Evolutionary conservation across 1,140 invertebrate species (phyloP).

Genomic region (Monochamus saltuarius): DNA sequence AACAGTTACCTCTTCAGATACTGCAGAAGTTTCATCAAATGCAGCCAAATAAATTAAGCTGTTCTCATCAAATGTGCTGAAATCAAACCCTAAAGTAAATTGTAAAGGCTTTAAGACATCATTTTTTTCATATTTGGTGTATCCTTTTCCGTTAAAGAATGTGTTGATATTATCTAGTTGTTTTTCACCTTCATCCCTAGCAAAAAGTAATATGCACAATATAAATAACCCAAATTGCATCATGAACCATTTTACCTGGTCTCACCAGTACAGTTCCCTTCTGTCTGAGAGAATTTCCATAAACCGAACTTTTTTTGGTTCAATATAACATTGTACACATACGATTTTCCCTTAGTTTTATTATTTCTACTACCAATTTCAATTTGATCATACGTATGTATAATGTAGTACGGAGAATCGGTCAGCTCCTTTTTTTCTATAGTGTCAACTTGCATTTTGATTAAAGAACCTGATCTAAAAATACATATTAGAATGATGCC

Average conservation of each 20-base stretch:
- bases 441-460: slow-evolving; percentile 28
- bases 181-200: background rate
- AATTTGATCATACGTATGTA: slow-evolving; percentile 26
- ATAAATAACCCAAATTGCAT: background rate
- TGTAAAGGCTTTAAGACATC: slow-evolving; percentile 60
- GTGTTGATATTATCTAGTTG: slow-evolving; percentile 21
- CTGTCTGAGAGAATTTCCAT: slow-evolving; percentile 78
- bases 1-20: background rate
- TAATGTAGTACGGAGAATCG: slow-evolving; percentile 9
- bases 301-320: slow-evolving; percentile 80
- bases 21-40: slow-evolving; percentile 51
- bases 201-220: slow-evolving; percentile 7
- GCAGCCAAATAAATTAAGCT: slow-evolving; percentile 82
- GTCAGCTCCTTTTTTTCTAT: slow-evolving; percentile 4
- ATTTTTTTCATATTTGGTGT: slow-evolving; percentile 23
- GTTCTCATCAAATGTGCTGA: slow-evolving; percentile 86
- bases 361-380: slow-evolving; percentile 25
- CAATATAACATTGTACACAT: slow-evolving; percentile 51
- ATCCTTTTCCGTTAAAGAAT: slow-evolving; percentile 34
- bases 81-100: slow-evolving; percentile 74
- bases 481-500: background rate
- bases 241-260: slow-evolving; percentile 60
- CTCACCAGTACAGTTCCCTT: slow-evolving; percentile 71
- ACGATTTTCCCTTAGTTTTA: slow-evolving; percentile 7
- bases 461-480: slow-evolving; percentile 26